Evolutionary conservation across 2,888 invertebrate species (phyloP).

Genomic region (Dasypolia templi): DNA sequence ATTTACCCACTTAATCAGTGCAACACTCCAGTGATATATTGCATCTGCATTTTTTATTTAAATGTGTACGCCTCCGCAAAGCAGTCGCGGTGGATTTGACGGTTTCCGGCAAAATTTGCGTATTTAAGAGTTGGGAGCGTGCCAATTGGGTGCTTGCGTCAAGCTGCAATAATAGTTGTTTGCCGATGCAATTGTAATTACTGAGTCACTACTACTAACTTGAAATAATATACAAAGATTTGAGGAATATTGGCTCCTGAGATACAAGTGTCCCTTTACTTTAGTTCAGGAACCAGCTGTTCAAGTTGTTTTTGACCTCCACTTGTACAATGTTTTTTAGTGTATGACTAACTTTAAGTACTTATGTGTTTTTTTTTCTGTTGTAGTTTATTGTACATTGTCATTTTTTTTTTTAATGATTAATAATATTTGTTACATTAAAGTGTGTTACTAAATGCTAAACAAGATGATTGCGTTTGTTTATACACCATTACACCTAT

Average conservation of each 20-base stretch:
- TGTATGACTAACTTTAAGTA: too few species aligned
- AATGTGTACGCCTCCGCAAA: slow-evolving; percentile 53
- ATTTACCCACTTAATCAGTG: slow-evolving; percentile 13
- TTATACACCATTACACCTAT: not conserved
- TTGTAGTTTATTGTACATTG: too few species aligned
- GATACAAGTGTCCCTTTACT: too few species aligned
- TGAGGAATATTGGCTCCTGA: too few species aligned
- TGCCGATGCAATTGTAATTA: too few species aligned
- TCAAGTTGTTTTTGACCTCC: too few species aligned
- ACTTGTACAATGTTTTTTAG: too few species aligned
- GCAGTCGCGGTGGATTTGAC: slow-evolving; percentile 73
- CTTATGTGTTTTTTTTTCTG: too few species aligned
- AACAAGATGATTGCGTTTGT: not conserved
- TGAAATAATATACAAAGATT: too few species aligned
- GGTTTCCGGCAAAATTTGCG: slow-evolving; percentile 77
- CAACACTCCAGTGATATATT: slow-evolving; percentile 41
- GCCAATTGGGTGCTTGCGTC: slow-evolving; percentile 67
- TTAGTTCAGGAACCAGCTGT: too few species aligned
- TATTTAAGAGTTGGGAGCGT: slow-evolving; percentile 74
- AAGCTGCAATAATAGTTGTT: slow-evolving; percentile 46
- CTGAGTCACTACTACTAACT: too few species aligned
- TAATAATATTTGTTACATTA: slow-evolving; percentile 17
- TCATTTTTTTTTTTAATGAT: too few species aligned
- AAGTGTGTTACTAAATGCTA: not conserved
- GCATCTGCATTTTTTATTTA: slow-evolving; percentile 58